Evolutionary conservation across 2,888 invertebrate genomes (phyloP).

Genomic region (Tetheella fluctuosa): DNA sequence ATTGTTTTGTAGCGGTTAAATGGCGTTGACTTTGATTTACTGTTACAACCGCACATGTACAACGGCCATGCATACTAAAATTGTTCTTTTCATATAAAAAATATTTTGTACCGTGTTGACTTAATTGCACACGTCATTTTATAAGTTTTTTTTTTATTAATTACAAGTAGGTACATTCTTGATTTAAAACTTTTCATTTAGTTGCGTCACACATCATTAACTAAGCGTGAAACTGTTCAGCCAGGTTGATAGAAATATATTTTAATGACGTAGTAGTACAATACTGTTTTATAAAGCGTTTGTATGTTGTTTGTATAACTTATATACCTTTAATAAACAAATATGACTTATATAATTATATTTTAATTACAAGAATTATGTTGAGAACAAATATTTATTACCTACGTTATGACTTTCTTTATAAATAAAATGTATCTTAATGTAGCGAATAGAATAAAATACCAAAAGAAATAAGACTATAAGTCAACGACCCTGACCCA

Average conservation of each 20-base stretch:
- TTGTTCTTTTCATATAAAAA: conserved; percentile 31
- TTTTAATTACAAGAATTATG: too few species aligned
- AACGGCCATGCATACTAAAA: conserved; percentile 31
- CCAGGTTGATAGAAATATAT: too few species aligned
- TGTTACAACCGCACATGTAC: conserved; percentile 43
- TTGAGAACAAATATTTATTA: too few species aligned
- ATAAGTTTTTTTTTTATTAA: background rate
- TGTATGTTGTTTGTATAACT: too few species aligned
- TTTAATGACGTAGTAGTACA: too few species aligned
- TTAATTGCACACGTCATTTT: background rate
- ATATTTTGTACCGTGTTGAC: conserved; percentile 15
- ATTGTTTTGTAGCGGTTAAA: conserved; percentile 41
- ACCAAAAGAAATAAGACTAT: background rate
- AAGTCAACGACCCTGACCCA: background rate
- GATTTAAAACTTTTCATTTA: background rate
- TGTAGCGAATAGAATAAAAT: background rate
- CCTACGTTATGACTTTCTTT: too few species aligned
- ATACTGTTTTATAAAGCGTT: too few species aligned
- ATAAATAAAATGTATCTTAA: background rate
- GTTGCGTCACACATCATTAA: too few species aligned
- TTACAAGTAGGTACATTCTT: too few species aligned
- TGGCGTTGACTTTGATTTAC: conserved; percentile 46
- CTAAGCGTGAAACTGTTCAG: too few species aligned
- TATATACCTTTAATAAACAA: too few species aligned
- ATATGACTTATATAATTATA: too few species aligned